A percentile compares a stretch with the other conserved stretches of the same genome.
Evolutionary conservation across 1,140 invertebrate genomes (phyloP).

Genomic region (Atta texana): DNA sequence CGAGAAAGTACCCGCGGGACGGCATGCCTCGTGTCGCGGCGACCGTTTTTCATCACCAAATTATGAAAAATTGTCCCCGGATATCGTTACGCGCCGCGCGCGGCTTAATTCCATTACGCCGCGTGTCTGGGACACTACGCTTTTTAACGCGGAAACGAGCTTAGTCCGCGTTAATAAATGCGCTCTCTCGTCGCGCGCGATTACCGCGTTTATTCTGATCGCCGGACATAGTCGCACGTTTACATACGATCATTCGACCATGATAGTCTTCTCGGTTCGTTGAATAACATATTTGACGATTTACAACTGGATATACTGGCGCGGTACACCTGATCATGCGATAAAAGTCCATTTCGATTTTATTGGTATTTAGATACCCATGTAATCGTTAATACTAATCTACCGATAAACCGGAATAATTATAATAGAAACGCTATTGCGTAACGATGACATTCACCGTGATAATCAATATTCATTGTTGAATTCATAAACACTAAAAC

Average conservation of each 20-base stretch:
- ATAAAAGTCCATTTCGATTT: conserved; percentile 42
- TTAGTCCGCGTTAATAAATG: conserved; percentile 24
- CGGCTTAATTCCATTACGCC: conserved; percentile 34
- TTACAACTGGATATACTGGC: conserved; percentile 17
- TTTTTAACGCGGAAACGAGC: conserved; percentile 2
- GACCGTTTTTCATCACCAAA: conserved; percentile 55
- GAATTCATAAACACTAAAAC: neutral
- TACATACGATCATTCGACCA: neutral
- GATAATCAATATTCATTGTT: conserved; percentile 36
- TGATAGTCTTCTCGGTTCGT: conserved; percentile 37
- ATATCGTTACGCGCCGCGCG: conserved; percentile 20
- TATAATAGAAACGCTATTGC: neutral
- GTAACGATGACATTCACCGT: conserved; percentile 6
- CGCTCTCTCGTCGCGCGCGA: conserved; percentile 21
- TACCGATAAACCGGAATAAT: conserved; percentile 19
- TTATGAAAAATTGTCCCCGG: conserved; percentile 62
- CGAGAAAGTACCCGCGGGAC: conserved; percentile 55
- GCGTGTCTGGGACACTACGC: conserved; percentile 3
- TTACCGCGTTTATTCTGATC: conserved; percentile 38
- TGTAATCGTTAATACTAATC: conserved; percentile 11
- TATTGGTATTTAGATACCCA: conserved; percentile 35
- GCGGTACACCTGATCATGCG: neutral
- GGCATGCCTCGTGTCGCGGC: conserved; percentile 32
- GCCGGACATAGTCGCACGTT: neutral
- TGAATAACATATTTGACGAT: conserved; percentile 52